Conservation (phyloP, 2,113 vertebrate species). For the Pontoporia blainvillei region DNA sequence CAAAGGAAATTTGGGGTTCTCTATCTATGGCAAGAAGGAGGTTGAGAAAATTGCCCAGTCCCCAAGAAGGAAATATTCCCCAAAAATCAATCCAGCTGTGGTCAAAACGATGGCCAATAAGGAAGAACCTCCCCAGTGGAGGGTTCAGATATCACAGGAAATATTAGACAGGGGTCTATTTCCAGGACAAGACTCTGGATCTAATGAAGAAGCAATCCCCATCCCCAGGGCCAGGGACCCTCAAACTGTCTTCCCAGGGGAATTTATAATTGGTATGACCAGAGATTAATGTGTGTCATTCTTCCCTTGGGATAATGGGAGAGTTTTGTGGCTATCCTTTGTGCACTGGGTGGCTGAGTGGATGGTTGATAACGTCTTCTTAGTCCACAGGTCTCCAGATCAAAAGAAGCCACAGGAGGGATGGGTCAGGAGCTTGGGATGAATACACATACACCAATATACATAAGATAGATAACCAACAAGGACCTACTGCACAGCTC, state of each 20-base stretch:
- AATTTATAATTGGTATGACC: fast-evolving
- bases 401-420: neutral
- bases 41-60: neutral
- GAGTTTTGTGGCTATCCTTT: neutral
- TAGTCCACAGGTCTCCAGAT: neutral
- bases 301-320: no score
- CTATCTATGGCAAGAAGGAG: no score
- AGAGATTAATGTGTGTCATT: neutral
- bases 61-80: neutral
- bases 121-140: no score
- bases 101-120: neutral
- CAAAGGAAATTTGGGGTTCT: neutral
- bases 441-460: no score
- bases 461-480: no score
- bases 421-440: no score
- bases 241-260: neutral
- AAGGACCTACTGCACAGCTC: no score
- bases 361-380: neutral
- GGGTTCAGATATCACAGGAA: neutral
- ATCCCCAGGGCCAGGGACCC: neutral
- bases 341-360: no score
- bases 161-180: neutral
- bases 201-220: no score
- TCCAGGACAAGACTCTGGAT: neutral
- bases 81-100: neutral